These are phyloP conservation scores for Bryconaethiops microstoma DNA, from an alignment of 2,797 vertebrate genomes.

Conservation along the genomic window DNA sequence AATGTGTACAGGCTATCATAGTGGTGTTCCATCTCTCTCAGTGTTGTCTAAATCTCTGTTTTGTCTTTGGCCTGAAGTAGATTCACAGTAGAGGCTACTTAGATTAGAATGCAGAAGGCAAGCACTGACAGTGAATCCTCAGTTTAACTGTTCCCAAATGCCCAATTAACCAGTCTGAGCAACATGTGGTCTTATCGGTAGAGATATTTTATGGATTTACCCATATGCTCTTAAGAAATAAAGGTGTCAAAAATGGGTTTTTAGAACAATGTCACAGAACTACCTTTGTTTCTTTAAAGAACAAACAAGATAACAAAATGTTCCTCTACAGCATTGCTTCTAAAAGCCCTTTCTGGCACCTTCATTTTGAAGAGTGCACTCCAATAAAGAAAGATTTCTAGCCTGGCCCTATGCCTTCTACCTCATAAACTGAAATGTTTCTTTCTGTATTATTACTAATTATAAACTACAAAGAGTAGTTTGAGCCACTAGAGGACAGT, in stretches of 20 bases:
- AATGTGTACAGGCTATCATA: slow-evolving; percentile 61
- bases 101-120: slow-evolving; percentile 51
- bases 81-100: slow-evolving; percentile 57
- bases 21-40: slow-evolving; percentile 62
- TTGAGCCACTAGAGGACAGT: slow-evolving; percentile 43
- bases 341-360: background rate
- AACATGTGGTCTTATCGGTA: slow-evolving; percentile 1
- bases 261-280: background rate
- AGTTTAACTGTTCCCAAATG: slow-evolving; percentile 15
- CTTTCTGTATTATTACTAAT: background rate
- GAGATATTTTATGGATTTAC: background rate
- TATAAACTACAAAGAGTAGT: background rate
- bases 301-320: too few species aligned
- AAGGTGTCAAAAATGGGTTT: background rate
- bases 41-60: slow-evolving; percentile 72
- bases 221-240: background rate
- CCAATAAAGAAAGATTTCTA: too few species aligned
- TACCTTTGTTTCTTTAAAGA: too few species aligned
- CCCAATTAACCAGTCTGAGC: slow-evolving; percentile 14
- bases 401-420: background rate
- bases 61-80: slow-evolving; percentile 68
- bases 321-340: too few species aligned
- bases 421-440: background rate
- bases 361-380: background rate
- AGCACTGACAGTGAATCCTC: background rate